Base-by-base conservation (phyloP, 2,113 vertebrate genomes). In the Mus musculus region DNA sequence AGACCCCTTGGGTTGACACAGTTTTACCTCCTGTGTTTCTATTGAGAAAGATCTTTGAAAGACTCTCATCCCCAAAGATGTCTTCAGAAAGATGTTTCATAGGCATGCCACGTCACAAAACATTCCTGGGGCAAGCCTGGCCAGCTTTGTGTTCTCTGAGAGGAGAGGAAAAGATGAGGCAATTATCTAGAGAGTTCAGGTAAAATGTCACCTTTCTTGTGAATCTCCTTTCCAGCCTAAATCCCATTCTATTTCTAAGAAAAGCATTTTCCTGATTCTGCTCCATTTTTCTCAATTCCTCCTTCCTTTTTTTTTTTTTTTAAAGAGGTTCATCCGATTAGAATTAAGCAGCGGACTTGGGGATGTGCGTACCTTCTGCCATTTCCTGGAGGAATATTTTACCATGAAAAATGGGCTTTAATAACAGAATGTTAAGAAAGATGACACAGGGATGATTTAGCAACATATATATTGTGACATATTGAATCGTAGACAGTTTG, bases 321-420 rank as follows among this genome's bases (percentile, higher is more conserved):
- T 42, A 42, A 95, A 30, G 67, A 96, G 92, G 86, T 82, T 85
- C 85, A 88, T 92, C 67, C 76, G 76, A 78, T 97, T 89, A 86
- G 63, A 0, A 16, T 91, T 93, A 93, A 95, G 75, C 85, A 88
- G 93, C n/a, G 33, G 89, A 90, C 88, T 72, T 52, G 59, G 87
- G 87, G 61, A 77, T 11, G 36, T 69, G 84, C 20, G 94, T 33
- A 54, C 89, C 95, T 97, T 54, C 3, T 94, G 89, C 93, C 61
- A 33, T 94, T 91, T 97, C 97, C 94, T 95, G 36, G 89, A 96
- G 94, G 94, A 97, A 97, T 96, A 97, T 97, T 94, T 97, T 97
- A 97, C 87, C 54, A 75, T 97, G 97, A 98, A 97, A 97, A 97
- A 97, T 97, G 97, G 96, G 95, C 87, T 97, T 98, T 98, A 97